These are phyloP conservation scores for Hystrix cristata DNA, from an alignment of 2,113 vertebrate species.

Conservation along the genomic window DNA sequence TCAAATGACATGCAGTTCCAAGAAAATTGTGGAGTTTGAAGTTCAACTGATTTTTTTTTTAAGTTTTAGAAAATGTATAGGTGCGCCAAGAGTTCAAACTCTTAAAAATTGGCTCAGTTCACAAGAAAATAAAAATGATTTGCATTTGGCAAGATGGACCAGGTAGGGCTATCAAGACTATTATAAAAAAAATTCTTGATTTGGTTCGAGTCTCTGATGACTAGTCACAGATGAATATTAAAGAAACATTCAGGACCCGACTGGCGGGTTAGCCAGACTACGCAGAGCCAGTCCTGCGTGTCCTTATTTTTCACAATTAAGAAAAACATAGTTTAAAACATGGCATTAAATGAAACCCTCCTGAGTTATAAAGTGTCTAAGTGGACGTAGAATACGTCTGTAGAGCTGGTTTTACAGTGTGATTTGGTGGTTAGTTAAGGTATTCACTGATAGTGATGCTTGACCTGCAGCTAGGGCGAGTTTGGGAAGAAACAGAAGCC, in stretches of 20 bases:
- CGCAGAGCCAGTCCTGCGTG: neutral
- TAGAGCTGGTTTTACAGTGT: neutral
- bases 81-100: constrained; percentile 48
- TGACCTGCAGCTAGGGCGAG: neutral
- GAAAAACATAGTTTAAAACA: neutral
- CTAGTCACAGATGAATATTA: constrained; percentile 51
- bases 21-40: neutral
- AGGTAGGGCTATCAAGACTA: neutral
- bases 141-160: constrained; percentile 63
- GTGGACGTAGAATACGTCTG: neutral
- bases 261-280: constrained; percentile 17
- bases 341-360: constrained; percentile 5
- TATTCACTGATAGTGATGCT: neutral
- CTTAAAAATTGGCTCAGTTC: constrained; percentile 48
- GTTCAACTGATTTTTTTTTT: neutral
- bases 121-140: constrained; percentile 71
- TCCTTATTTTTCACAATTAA: constrained; percentile 30
- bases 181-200: constrained; percentile 25
- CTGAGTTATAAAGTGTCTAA: constrained; percentile 60
- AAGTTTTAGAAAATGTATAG: constrained; percentile 3
- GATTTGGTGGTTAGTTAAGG: neutral
- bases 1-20: neutral
- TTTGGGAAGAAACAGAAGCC: neutral
- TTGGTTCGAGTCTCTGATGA: constrained; percentile 8
- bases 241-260: constrained; percentile 25